phyloP scores from a whole-genome alignment of 2,113 vertebrate species.

The Chaetodon trifascialis region DNA sequence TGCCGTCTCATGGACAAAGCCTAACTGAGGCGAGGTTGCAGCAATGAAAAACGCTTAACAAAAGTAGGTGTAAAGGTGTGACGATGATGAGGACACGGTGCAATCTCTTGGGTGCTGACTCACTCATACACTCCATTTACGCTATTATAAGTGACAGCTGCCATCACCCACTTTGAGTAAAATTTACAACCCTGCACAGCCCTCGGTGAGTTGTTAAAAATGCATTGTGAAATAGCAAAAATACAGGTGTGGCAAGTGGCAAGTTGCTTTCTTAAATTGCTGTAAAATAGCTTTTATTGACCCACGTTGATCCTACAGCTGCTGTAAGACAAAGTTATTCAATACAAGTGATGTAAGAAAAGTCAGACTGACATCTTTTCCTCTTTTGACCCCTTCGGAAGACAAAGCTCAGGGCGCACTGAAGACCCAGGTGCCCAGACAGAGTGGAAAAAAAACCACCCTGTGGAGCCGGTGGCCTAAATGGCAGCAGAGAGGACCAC shows the following conservation, averaged over 20 bases:
- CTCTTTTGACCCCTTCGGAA: conserved; percentile 31
- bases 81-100: not conserved
- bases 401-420: not conserved
- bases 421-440: conserved; percentile 16
- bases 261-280: not conserved
- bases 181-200: not conserved
- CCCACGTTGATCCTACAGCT: not conserved
- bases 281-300: not conserved
- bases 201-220: not conserved
- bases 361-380: conserved; percentile 18
- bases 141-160: not conserved
- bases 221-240: not conserved
- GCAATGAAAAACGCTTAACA: not conserved
- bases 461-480: conserved; percentile 39
- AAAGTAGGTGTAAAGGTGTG: not conserved
- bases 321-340: not conserved
- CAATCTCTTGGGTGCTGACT: not conserved
- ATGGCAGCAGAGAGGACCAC: conserved; percentile 35
- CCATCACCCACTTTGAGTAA: not conserved
- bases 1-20: conserved; percentile 6
- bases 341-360: not conserved
- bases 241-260: too few species aligned
- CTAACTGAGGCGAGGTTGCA: not conserved
- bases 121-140: not conserved
- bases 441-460: conserved; percentile 37